These are phyloP conservation scores for Lasaia peninsularis DNA, from an alignment of 1,140 invertebrate genomes.

Conservation along the genomic window DNA sequence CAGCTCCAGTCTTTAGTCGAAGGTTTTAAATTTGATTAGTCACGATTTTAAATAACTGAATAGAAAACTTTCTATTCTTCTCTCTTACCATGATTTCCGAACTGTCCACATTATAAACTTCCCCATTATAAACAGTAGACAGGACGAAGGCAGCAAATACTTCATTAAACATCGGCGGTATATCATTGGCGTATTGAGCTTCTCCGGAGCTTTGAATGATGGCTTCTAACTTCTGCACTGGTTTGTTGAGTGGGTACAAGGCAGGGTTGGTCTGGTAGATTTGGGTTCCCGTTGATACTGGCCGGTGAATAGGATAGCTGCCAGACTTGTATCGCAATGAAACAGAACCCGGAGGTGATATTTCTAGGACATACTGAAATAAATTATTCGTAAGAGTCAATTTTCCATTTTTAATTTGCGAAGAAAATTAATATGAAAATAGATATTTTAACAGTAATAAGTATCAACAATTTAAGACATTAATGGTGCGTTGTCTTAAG, in stretches of 20 bases:
- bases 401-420: too few species aligned
- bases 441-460: too few species aligned
- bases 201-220: conserved; percentile 84
- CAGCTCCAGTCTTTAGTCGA: too few species aligned
- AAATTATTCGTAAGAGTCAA: background rate
- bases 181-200: conserved; percentile 82
- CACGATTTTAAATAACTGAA: too few species aligned
- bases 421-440: too few species aligned
- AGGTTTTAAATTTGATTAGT: too few species aligned
- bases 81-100: conserved; percentile 78
- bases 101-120: conserved; percentile 78
- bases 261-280: conserved; percentile 81
- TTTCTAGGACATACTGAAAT: conserved; percentile 75
- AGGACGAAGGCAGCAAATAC: conserved; percentile 83
- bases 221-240: conserved; percentile 85
- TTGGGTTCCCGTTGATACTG: conserved; percentile 83
- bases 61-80: too few species aligned
- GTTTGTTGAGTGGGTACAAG: conserved; percentile 85
- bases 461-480: too few species aligned
- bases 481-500: too few species aligned
- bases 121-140: conserved; percentile 75
- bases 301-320: conserved; percentile 74
- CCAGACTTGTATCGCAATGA: conserved; percentile 64
- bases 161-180: conserved; percentile 77
- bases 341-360: conserved; percentile 55